Evolutionary conservation across 2,797 vertebrate genomes (phyloP), one percentile per base, ranked within the genome.

Genomic region (Tangara arthus): DNA sequence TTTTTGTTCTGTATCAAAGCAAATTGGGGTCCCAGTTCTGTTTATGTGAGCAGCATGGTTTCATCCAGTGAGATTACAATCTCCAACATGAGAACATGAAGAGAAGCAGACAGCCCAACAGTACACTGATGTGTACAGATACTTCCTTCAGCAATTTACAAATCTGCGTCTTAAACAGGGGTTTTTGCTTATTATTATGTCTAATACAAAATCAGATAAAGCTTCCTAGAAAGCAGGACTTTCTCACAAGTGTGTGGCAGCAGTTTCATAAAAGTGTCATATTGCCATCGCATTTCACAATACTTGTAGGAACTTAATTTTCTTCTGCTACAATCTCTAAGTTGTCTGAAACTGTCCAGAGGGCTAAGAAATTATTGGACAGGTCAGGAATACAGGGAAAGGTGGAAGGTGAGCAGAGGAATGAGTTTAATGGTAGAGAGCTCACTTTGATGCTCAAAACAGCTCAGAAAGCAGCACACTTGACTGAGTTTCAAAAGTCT

Each of bases 251-350:
- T 24, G 34, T 34, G 39, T 76, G 65, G 65, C 79, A 89, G 79
- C 57, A 84, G 46, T 83, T 92, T 96, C 94, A 91, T 94, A 68
- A 44, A 85, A 89, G 42, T 91, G 65, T 86, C 85, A 72, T 72
- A 79, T 63, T 79, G 82, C 72, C 55, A 72, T 35, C 65, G 76
- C 39, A 59, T 91, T 79, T 76, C 87, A 63, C 70, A 72, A 44
- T 72, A 69, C 47, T 82, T 59, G 52, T 50, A 59, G 80, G 82
- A 91, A 92, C 85, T 63, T 91, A 75, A 94, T 96, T 94, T 95
- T 90, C 88, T 91, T 23, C 73, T 86, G 11, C 42, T 37, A 34
- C 71, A 94, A 23, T 93, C 82, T 94, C 47, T 39, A 86, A 65
- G 82, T 44, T 76, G n/a, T 65, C 63, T 78, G 78, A 86, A 94